Percentiles rank a stretch among this genome's conserved stretches.
Conservation (phyloP, 1,140 invertebrate genomes). For the Macrosteles quadrilineatus region DNA sequence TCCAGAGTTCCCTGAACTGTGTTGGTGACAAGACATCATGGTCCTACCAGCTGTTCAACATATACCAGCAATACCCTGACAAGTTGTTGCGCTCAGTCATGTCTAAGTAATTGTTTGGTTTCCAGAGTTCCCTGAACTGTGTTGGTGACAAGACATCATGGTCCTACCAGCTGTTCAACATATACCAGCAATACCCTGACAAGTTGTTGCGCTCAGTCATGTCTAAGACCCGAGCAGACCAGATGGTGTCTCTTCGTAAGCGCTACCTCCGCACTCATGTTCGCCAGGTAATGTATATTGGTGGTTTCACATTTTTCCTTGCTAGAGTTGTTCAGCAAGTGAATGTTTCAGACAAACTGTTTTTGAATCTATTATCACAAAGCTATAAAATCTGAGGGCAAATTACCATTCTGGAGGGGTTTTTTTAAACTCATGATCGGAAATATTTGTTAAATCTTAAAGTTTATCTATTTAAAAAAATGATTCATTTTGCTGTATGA, state of each 20-base stretch:
- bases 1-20: conserved; percentile 44
- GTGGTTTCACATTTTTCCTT: too few species aligned
- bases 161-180: conserved; percentile 66
- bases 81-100: conserved; percentile 59
- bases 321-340: too few species aligned
- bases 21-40: conserved; percentile 61
- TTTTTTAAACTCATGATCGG: too few species aligned
- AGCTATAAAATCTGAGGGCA: too few species aligned
- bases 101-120: too few species aligned
- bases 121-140: conserved; percentile 44
- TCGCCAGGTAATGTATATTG: conserved; percentile 18
- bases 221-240: conserved; percentile 56
- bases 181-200: conserved; percentile 72
- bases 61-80: conserved; percentile 72
- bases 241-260: conserved; percentile 59
- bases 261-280: conserved; percentile 44
- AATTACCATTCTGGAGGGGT: too few species aligned
- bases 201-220: conserved; percentile 59
- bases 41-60: conserved; percentile 66
- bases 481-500: too few species aligned
- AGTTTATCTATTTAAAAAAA: too few species aligned
- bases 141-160: conserved; percentile 61
- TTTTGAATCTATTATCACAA: too few species aligned
- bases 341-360: too few species aligned
- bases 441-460: too few species aligned